Evolutionary conservation across 2,113 vertebrate genomes (phyloP), one percentile per base, ranked within the genome.

Genomic region (Pollachius pollachius): DNA sequence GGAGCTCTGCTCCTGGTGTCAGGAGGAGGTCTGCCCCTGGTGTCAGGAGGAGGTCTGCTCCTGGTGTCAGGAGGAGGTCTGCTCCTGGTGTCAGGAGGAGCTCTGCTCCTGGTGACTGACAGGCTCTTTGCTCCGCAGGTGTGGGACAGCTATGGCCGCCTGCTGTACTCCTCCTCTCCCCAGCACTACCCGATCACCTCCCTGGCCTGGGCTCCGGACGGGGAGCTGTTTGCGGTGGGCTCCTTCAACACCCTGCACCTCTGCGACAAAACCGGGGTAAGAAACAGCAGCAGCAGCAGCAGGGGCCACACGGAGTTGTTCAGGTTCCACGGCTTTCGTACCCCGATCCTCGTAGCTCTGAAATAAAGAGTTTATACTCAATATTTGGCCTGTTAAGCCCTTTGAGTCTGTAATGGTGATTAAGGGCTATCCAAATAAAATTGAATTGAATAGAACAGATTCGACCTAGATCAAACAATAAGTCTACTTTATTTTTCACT

Each of bases 181-280:
- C 94, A 97, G 1, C 95, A 98, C 30, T 96, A 95, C 83, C 96
- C 96, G 5, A 74, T 99, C 77, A 98, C 96, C 0, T 93, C 96
- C 17, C 73, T 98, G 71, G 93, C 96, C 85, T 99, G 97, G 97
- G 93, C 95, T 69, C 92, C 92, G 52, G 94, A 97, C 79, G 97
- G 97, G 17, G 94, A 98, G 67, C 75, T 97, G n/a, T 99, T 99
- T 80, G 94, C 96, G 2, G 85, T 97, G 87, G 97, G 97, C n/a
- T 96, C 97, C 7, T 99, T 98, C 83, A 94, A 97, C 85, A 98
- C 95, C 6, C 88, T 98, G 64, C 91, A 94, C 1, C 94, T 99
- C 3, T 99, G 97, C 52, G 97, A 99, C 88, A 98, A 95, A 92
- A 97, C 94, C 6, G 96, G 97, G 91, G 97, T 99, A 91, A 94